A percentile compares a stretch with the other conserved stretches of the same genome.
phyloP scores from a whole-genome alignment of 2,888 invertebrate genomes.

The Meghimatium bilineatum region DNA sequence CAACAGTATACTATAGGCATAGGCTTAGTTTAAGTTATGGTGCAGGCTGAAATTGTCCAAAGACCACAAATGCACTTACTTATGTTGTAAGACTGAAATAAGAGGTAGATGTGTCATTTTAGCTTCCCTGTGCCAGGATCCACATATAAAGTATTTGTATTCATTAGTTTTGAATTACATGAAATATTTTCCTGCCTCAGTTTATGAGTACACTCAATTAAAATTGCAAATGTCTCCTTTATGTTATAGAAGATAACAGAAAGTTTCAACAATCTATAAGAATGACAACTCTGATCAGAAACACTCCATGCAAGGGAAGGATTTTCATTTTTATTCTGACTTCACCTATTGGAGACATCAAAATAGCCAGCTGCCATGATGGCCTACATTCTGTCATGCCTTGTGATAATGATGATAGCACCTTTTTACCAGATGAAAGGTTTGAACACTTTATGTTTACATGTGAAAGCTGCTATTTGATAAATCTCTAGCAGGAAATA shows the following conservation, averaged over 20 bases:
- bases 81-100: too few species aligned
- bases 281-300: conserved; percentile 17
- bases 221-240: background rate
- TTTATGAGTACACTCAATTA: background rate
- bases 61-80: too few species aligned
- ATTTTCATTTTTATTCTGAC: conserved; percentile 60
- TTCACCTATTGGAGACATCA: conserved; percentile 69
- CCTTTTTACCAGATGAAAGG: conserved; percentile 60
- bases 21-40: too few species aligned
- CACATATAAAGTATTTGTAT: too few species aligned
- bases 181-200: background rate
- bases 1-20: too few species aligned
- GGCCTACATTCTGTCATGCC: conserved; percentile 66
- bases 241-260: background rate
- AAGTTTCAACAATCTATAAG: background rate
- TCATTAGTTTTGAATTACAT: too few species aligned
- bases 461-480: background rate
- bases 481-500: too few species aligned
- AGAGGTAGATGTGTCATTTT: too few species aligned
- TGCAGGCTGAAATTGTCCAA: too few species aligned
- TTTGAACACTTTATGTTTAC: background rate
- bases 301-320: conserved; percentile 20
- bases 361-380: conserved; percentile 65
- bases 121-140: too few species aligned
- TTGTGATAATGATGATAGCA: conserved; percentile 59